Base-by-base conservation (phyloP, 2,888 invertebrate genomes). In the Gnatocerus cornutus region DNA sequence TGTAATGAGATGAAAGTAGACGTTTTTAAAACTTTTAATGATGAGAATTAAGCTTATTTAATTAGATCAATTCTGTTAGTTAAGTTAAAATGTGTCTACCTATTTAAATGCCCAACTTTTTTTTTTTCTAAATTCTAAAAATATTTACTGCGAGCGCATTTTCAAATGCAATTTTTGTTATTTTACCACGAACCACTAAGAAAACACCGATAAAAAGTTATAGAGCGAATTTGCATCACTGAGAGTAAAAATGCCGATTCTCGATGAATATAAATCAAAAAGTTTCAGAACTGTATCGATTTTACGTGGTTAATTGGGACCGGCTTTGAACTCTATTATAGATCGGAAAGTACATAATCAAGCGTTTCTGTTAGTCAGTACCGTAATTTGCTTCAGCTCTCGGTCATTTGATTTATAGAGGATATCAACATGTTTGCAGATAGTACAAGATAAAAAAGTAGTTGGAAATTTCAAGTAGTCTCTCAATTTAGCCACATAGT, bases 221-320 rank as follows among this genome's bases (percentile, higher is more conserved):
- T 16, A 39, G 33, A 30, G 55, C 12, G 41, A 43, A 56, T 56
- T 56, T 56, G 27, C 41, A 56, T 56, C 41, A 41, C 43, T 43
- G 12, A 56, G 56, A 10, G 10, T 21, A 43, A 43, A 41, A 56
- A 56, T 29, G 55, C 16, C 39, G 4, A 46, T 29, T 45, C 30
- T 45, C 59, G 46, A 59, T 59, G 59, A 59, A 59, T 59, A 46
- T 59, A 59, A 59, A 59, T 59, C 46, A 59, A 46, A 59, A 46
- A 46, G 30, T 43, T 58, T 43, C 41, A 37, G 55, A 16, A 43
- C 9, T 37, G 46, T 46, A 59, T 46, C 37, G 59, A 59, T 45
- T 46, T 45, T 46, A 58, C 33, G 46, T 30, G 16, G 46, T 45
- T 59, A 59, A 59, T 59, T 59, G 45, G 30, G 30, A 59, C 33